Conservation (phyloP, 2,797 vertebrate species). For the Rhabdophis nuchalis region DNA sequence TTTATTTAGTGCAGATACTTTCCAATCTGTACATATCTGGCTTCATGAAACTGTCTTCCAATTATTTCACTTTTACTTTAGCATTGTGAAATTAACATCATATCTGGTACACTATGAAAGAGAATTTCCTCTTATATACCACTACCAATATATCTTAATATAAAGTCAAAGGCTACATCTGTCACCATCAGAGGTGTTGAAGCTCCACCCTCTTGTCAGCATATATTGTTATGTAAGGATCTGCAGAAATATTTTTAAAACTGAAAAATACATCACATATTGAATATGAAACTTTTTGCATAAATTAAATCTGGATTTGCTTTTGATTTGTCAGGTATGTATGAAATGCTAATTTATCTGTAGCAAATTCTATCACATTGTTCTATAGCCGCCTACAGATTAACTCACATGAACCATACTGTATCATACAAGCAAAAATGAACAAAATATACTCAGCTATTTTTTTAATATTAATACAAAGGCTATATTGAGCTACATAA, state of each 20-base stretch:
- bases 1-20: background rate
- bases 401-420: background rate
- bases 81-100: background rate
- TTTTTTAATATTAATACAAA: background rate
- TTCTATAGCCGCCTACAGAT: background rate
- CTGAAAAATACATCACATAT: background rate
- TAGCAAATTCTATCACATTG: background rate
- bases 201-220: background rate
- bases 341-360: conserved; percentile 16
- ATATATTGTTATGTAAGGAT: background rate
- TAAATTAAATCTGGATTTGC: conserved; percentile 14
- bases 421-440: background rate
- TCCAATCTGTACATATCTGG: background rate
- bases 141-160: background rate
- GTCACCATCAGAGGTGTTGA: background rate
- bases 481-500: background rate
- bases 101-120: background rate
- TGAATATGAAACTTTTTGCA: conserved; percentile 11
- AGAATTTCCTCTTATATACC: background rate
- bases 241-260: background rate
- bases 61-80: background rate
- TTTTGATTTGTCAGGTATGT: background rate
- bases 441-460: background rate
- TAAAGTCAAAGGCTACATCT: background rate
- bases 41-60: background rate